Evolutionary conservation across 2,797 vertebrate genomes (phyloP), one percentile per base, ranked within the genome.

Genomic region (Pteronotus mesoamericanus): DNA sequence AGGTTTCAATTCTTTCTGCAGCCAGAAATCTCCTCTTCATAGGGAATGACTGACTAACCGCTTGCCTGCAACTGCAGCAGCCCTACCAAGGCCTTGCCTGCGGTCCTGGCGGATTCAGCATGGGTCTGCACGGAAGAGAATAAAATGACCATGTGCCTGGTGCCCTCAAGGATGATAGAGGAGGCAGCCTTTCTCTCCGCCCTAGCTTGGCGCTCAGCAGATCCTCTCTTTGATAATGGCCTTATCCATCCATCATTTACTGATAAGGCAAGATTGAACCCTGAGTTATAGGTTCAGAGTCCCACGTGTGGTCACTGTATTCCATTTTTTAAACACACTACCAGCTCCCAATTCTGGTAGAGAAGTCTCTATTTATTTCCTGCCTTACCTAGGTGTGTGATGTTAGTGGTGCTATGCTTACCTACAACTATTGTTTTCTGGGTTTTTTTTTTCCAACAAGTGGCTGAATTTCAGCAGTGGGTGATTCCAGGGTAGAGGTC

Each of bases 391-490:
- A 89, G 66, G 39, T 95, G 53, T 96, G n/a, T 68, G 24, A 6
- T 55, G n/a, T 68, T n/a, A 71, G 53, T 37, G 26, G 79, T 0
- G 18, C 57, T 80, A 8, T 11, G 22, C 32, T 89, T 82, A 84
- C 69, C 79, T n/a, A 68, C 75, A 95, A 68, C 79, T 78, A 12
- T 53, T 94, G 66, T 89, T 91, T n/a, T n/a, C n/a, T n/a, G n/a
- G n/a, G n/a, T n/a, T n/a, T n/a, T 94, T 74, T 94, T 92, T 71
- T 85, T 42, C 34, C 22, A 66, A 66, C 19, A 77, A 89, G 57
- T 26, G 39, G 51, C 57, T 95, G 84, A 16, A 78, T 95, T 95
- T 97, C 89, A 74, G 88, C 90, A 69, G 34, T 75, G 26, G 69
- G 82, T 18, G 82, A 68, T 86, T 94, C 75, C 7, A 29, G 53